phyloP scores from a whole-genome alignment of 2,888 invertebrate species.

The Cryptus armator region DNA sequence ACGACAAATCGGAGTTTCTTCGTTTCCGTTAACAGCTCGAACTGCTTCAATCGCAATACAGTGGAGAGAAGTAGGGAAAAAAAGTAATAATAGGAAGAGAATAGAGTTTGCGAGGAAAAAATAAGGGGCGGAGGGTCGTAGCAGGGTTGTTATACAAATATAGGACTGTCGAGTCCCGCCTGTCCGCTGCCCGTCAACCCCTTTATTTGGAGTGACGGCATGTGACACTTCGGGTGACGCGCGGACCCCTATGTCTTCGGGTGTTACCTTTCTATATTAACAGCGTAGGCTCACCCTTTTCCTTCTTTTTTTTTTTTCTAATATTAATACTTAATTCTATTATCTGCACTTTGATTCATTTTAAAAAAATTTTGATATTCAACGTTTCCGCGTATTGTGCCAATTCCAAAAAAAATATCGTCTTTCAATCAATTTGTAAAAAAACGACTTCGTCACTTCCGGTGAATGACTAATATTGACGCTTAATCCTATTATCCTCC shows the following conservation, averaged over 20 bases:
- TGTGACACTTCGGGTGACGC: constrained; percentile 64
- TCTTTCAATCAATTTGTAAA: not conserved
- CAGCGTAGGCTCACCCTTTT: not conserved
- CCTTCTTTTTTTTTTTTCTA: not conserved
- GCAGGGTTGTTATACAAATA: constrained; percentile 61
- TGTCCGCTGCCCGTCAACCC: constrained; percentile 63
- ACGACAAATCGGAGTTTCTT: constrained; percentile 14
- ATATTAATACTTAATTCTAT: constrained; percentile 49
- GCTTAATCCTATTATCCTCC: not conserved
- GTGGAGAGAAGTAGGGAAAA: constrained; percentile 26
- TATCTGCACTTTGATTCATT: constrained; percentile 27
- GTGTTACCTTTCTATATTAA: constrained; percentile 10
- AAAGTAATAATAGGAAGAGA: constrained; percentile 38
- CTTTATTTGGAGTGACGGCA: constrained; percentile 66
- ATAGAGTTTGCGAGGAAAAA: constrained; percentile 61
- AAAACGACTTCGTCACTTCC: not conserved
- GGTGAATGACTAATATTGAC: not conserved
- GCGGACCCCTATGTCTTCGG: constrained; percentile 40
- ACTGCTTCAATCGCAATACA: not conserved
- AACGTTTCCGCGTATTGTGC: not conserved
- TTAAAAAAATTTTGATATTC: constrained; percentile 2
- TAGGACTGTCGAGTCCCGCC: constrained; percentile 46
- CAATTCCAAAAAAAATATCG: not conserved
- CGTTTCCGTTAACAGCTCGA: not conserved
- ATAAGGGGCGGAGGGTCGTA: constrained; percentile 32